A percentile compares a stretch with the other conserved stretches of the same genome.
Conservation (phyloP, 2,113 vertebrate genomes). For the Cettia cetti region DNA sequence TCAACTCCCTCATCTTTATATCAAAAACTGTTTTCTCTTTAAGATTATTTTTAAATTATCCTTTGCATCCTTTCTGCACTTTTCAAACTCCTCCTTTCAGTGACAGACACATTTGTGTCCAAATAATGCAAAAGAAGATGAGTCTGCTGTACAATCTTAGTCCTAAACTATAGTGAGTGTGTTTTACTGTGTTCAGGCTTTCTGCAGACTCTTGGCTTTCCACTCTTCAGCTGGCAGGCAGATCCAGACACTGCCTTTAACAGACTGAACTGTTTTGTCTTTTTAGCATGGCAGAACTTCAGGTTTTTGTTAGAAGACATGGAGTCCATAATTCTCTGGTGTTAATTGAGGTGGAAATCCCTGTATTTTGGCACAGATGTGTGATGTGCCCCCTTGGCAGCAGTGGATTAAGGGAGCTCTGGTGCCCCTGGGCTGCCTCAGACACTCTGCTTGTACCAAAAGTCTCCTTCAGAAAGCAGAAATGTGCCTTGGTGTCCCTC, state of each 20-base stretch:
- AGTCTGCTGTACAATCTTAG: background rate
- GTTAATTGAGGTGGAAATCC: too few species aligned
- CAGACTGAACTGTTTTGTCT: background rate
- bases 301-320: background rate
- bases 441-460: background rate
- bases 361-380: background rate
- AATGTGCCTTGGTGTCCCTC: background rate
- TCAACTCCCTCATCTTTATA: background rate
- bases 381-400: background rate
- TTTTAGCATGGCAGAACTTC: background rate
- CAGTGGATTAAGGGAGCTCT: background rate
- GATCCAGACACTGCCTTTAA: background rate
- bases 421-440: background rate
- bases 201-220: background rate
- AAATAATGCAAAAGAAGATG: background rate
- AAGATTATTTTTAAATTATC: background rate
- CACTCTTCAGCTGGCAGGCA: background rate
- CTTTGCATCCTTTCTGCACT: background rate
- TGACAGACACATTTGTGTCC: background rate
- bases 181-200: background rate
- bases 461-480: background rate
- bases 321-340: background rate
- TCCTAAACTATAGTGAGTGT: background rate
- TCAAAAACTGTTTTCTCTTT: background rate
- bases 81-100: background rate